Evolutionary conservation across 2,113 vertebrate species (phyloP), one percentile per base, ranked within the genome.

Genomic region (Quiscalus mexicanus): DNA sequence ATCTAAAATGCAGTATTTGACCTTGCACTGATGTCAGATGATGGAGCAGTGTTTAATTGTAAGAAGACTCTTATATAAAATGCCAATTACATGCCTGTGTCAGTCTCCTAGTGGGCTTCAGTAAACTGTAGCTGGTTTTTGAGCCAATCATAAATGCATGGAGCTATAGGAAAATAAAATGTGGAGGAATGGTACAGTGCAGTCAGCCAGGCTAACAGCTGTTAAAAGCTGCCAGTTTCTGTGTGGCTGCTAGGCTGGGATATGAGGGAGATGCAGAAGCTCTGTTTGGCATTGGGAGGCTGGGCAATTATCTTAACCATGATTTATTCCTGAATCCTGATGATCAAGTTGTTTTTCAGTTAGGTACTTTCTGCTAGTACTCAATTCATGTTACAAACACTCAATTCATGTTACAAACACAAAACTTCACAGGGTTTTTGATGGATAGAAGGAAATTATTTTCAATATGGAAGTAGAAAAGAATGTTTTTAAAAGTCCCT

Each of bases 1-100:
- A 96, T 53, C 86, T 96, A 89, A 96, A 98, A 95, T 97, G 90
- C 75, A 91, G 3, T 97, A 84, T 97, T 95, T 98, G 97, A 98
- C 98, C 97, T 98, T 98, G 98, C 97, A 97, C 96, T 98, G 97
- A 93, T 97, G 96, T 94, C 97, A 97, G 95, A 97, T 97, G 97
- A 95, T 97, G 98, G 96, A 97, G 94, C 96, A 71, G 20, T 97
- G 86, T 90, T 93, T 93, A 90, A 97, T 88, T 90, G 93, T 97
- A 98, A 98, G 97, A 95, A 84, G 83, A 96, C 79, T 97, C 90
- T 97, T 95, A 2, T 90, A 79, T 93, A 79, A 96, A 96, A 91
- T 96, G 95, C 77, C 80, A 85, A 12, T 95, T 97, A 65, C 42
- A 7, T 95, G 95, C 95, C 91, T 95, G 42, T 93, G 56, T 91